Evolutionary conservation across 1,140 invertebrate genomes (phyloP).

Genomic region (Cotesia vestalis): DNA sequence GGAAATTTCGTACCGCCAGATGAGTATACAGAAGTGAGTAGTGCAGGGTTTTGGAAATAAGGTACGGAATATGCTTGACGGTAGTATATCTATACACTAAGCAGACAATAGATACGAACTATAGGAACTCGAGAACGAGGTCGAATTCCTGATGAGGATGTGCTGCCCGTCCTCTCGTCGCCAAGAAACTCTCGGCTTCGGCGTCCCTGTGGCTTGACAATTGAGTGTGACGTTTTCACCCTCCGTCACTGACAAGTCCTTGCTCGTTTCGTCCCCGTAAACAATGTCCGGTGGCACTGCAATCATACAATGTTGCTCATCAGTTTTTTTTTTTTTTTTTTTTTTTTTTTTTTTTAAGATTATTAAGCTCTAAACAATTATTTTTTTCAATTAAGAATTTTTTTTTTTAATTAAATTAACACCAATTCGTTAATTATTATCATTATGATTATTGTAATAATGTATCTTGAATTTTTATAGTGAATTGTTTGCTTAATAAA

Average conservation of each 20-base stretch:
- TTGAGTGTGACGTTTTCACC: slow-evolving; percentile 83
- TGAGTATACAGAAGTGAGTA: too few relatives aligned
- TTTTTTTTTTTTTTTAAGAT: too few relatives aligned
- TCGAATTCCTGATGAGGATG: slow-evolving; percentile 72
- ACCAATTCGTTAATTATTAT: too few relatives aligned
- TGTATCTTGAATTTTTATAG: too few relatives aligned
- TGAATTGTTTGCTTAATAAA: too few relatives aligned
- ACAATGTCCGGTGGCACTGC: slow-evolving; percentile 80
- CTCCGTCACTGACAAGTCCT: slow-evolving; percentile 80
- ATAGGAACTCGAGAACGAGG: slow-evolving; percentile 44
- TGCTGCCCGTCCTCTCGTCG: slow-evolving; percentile 75
- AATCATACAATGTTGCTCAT: slow-evolving; percentile 27
- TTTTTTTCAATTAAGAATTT: too few relatives aligned
- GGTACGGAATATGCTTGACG: not conserved
- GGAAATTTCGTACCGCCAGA: slow-evolving; percentile 25
- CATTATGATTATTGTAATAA: too few relatives aligned
- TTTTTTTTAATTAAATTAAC: too few relatives aligned
- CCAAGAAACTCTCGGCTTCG: slow-evolving; percentile 77
- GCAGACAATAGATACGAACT: slow-evolving; percentile 37
- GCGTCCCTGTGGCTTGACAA: slow-evolving; percentile 80
- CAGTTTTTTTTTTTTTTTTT: too few relatives aligned
- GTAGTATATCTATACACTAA: not conserved
- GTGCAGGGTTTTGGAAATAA: not conserved
- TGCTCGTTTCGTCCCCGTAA: slow-evolving; percentile 74
- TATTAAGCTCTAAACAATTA: too few relatives aligned